phyloP scores from a whole-genome alignment of 1,140 invertebrate genomes.

The Galleria mellonella region DNA sequence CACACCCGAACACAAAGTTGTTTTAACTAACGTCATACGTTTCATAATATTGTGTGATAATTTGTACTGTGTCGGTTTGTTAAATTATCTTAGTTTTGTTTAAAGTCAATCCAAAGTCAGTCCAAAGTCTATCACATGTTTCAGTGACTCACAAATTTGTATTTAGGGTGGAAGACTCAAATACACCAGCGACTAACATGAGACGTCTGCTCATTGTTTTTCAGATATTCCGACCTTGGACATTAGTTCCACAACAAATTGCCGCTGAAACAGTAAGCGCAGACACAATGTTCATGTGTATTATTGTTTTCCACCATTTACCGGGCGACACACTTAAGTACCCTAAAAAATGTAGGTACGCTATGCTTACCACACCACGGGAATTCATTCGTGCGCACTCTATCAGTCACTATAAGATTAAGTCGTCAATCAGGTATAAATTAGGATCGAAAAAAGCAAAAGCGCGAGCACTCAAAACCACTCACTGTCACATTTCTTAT shows the following conservation, averaged over 20 bases:
- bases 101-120: too few relatives aligned
- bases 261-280: conserved; percentile 71
- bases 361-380: conserved; percentile 1
- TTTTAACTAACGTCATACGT: too few relatives aligned
- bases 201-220: conserved; percentile 67
- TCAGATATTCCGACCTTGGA: conserved; percentile 72
- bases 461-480: conserved; percentile 46
- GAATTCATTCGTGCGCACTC: neutral
- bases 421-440: conserved; percentile 21
- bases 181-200: conserved; percentile 56
- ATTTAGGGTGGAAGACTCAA: conserved; percentile 21
- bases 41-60: too few relatives aligned
- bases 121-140: too few relatives aligned
- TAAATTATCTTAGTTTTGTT: too few relatives aligned
- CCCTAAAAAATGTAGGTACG: conserved; percentile 10
- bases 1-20: too few relatives aligned
- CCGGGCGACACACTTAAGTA: conserved; percentile 39
- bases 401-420: conserved; percentile 14
- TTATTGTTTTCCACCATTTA: conserved; percentile 61
- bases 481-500: conserved; percentile 40
- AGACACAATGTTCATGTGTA: conserved; percentile 61
- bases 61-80: too few relatives aligned
- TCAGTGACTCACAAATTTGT: too few relatives aligned
- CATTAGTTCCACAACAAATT: conserved; percentile 69
- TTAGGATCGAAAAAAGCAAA: conserved; percentile 16